Evolutionary conservation across 2,113 vertebrate species (phyloP).

Genomic region (Myotis brandtii): DNA sequence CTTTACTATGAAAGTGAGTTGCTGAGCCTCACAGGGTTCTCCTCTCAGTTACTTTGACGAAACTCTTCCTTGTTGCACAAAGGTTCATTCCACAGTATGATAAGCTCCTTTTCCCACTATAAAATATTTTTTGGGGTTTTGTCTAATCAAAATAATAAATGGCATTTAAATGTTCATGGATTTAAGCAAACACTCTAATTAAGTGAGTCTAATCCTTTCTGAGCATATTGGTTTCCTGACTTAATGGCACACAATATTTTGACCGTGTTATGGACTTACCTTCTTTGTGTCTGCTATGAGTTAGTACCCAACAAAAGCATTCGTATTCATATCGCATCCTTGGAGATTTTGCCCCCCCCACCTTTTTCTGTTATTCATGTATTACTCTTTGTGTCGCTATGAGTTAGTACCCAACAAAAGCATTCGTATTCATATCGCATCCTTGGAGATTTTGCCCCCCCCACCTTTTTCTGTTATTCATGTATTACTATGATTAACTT

Average conservation of each 20-base stretch:
- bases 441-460: background rate
- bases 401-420: background rate
- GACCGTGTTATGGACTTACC: background rate
- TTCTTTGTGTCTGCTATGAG: conserved; percentile 1
- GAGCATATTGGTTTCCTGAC: background rate
- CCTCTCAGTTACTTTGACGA: background rate
- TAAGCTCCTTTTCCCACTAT: background rate
- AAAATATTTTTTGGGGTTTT: background rate
- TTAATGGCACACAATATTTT: conserved; percentile 18
- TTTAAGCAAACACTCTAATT: background rate
- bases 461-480: background rate
- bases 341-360: background rate
- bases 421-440: background rate
- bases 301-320: background rate
- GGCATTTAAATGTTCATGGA: background rate
- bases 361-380: background rate
- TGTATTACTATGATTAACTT: conserved; percentile 34
- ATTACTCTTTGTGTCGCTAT: background rate
- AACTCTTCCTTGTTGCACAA: background rate
- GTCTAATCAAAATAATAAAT: conserved; percentile 5
- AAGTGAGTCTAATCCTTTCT: background rate
- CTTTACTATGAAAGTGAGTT: conserved; percentile 1
- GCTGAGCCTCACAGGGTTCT: background rate
- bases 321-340: background rate
- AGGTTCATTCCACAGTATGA: background rate